Base-by-base conservation (phyloP, 1,140 invertebrate species). In the Ephestia elutella region DNA sequence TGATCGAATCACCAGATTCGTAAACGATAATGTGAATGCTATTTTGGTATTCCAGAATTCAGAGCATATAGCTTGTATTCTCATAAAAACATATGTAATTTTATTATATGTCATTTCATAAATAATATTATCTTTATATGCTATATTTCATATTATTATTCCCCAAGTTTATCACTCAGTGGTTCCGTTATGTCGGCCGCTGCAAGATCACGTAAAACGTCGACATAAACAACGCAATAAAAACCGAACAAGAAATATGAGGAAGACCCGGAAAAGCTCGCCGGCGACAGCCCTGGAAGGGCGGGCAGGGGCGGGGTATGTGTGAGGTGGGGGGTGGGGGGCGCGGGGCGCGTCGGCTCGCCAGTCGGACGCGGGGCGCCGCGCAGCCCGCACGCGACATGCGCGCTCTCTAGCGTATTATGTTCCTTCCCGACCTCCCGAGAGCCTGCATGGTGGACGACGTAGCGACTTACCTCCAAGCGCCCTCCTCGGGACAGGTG, bases 361-460 rank as follows among this genome's bases (percentile, higher is more conserved):
- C 59, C 80, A 83, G 82, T 85, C 73, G 63, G 82, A 70, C 82
- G 82, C 82, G 83, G 82, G 78, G 79, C 78, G 75, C 82, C 80
- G 79, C 82, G 82, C 64, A 78, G 78, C 73, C 65, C 80, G 73
- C 79, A 80, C 84, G 80, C 84, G 78, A 73, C 21, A 86, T 84
- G 83, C 80, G 83, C 81, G 78, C 73, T 71, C 73, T 82, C 66
- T 84, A 85, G 76, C 80, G 79, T 82, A 83, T 82, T 85, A 87
- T 87, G 84, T 87, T 87, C 82, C 84, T 87, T 71, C 84, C 84
- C 75, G 84, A 87, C 73, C 81, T 86, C 59, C 84, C 84, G 82
- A 81, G 84, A 81, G 82, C 82, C 84, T 87, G 84, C 80, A 87
- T 87, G 85, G 85, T 87, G 80, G 85, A 87, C 82, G 85, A 87